Base-by-base conservation (phyloP, 2,797 vertebrate species). In the Coregonus sp. region DNA sequence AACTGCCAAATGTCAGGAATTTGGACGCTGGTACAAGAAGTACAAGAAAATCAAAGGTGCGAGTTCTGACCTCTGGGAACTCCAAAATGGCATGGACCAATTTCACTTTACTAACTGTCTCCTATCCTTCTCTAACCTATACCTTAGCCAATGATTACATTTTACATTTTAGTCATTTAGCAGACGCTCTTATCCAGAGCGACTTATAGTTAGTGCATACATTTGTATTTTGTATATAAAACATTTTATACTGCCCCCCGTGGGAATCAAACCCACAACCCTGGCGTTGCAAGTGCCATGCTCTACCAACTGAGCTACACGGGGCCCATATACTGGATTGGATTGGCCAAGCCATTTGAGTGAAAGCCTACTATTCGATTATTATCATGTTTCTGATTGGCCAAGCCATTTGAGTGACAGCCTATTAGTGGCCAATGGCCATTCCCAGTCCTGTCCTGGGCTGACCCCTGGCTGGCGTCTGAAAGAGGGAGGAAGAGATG, bases 31-130 rank as follows among this genome's bases (percentile, higher is more conserved):
- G 98, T 99, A 98, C 94, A 99, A 99, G 92, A 99, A 98, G 84
- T 98, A 97, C 89, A 99, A 99, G 93, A 99, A 99, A 94, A 96
- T 98, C 90, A 99, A 98, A 98, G 98, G 98, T 98, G 93, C 96
- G 87, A 47, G 70, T n/a, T 5, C 16, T 1, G 31, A 56, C 11
- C n/a, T 7, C 2, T 37, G 16, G 18, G 20, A 6, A 59, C 16
- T 18, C 29, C 59, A 31, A 5, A n/a, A 25, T 20, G 4, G 16
- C 52, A n/a, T 14, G 65, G 20, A 9, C 20, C 18, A 20, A 31
- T 2, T n/a, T 31, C 14, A 16, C 73, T 5, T 61, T 20, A 61
- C 40, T 47, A 47, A 47, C 20, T n/a, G 11, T 52, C 12, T 61
- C 14, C 12, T 16, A 9, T 35, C 29, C 18, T 6, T 5, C 7